Base-by-base conservation (phyloP, 2,797 vertebrate genomes). In the Girardinus metallicus region DNA sequence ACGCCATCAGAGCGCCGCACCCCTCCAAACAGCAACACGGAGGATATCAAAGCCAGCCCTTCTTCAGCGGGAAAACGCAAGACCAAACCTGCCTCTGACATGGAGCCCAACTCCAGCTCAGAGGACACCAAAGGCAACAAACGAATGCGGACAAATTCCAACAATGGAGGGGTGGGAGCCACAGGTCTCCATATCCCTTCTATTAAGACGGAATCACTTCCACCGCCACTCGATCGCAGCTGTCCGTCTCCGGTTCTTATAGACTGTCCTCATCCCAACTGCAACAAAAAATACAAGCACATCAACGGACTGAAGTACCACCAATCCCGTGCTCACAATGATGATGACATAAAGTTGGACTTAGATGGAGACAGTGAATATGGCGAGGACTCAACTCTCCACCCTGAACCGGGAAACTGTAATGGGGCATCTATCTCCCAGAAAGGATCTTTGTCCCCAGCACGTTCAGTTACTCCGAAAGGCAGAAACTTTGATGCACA, bases 211-310 rank as follows among this genome's bases (percentile, higher is more conserved):
- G 97, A 98, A 80, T 95, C 96, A 0, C 90, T 97, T 76, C 88
- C 96, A 0, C 91, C 96, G 41, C 89, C 96, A 81, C 92, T 98
- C 0, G 99, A 99, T 92, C 97, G 98, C 77, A 99, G 92, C 91
- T 99, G 99, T 85, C 96, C 98, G 3, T 99, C 99, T 29, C 99
- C 99, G 0, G 96, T 99, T 82, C 97, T 99, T 79, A 99, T 99
- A 16, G 98, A 99, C 91, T 99, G 99, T 74, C 99, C 99, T 47
- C 98, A 99, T 91, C 99, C 99, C 13, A 99, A 99, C 93, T 99
- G 99, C 92, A 99, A 98, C 96, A 99, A 99, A 91, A 99, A 98
- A 86, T 99, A 99, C 94, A 99, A 99, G 97, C 99, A 99, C 97
- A 99, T 99, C 88, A 99, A 99, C 0, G 99, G 99, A 70, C 96